phyloP scores from a whole-genome alignment of 2,888 invertebrate species.

The Andrena bicolor region DNA sequence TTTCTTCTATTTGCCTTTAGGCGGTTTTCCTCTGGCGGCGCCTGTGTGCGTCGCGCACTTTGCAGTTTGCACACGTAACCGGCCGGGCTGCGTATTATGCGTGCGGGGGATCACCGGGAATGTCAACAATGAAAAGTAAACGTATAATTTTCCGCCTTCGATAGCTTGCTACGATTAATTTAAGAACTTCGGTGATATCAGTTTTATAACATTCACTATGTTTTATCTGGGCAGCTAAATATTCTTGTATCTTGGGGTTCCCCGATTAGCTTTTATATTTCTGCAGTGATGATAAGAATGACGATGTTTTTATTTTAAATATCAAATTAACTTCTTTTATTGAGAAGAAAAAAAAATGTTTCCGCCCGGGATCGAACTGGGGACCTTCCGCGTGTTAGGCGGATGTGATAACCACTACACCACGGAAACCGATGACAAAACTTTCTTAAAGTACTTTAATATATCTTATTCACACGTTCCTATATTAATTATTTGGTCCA shows the following conservation, averaged over 20 bases:
- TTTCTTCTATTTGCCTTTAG: no score
- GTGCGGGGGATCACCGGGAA: neutral
- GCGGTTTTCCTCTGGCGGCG: no score
- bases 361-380: conserved; percentile 96
- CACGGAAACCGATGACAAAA: conserved; percentile 89
- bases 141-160: neutral
- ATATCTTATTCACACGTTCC: no score
- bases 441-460: fast-evolving
- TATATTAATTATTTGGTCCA: no score
- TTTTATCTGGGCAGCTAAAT: neutral
- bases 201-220: neutral
- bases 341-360: conserved; percentile 86
- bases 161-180: neutral
- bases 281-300: neutral
- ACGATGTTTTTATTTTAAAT: neutral
- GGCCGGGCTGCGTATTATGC: no score
- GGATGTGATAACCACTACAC: conserved; percentile 97
- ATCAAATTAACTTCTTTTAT: neutral
- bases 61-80: no score
- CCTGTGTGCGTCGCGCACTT: no score
- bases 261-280: neutral
- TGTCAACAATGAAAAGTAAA: neutral
- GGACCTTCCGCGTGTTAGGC: conserved; percentile 97
- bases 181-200: neutral
- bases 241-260: neutral